A percentile compares a stretch with the other conserved stretches of the same genome.
Evolutionary conservation across 2,113 vertebrate genomes (phyloP).

Genomic region (Speoplatyrhinus poulsoni): DNA sequence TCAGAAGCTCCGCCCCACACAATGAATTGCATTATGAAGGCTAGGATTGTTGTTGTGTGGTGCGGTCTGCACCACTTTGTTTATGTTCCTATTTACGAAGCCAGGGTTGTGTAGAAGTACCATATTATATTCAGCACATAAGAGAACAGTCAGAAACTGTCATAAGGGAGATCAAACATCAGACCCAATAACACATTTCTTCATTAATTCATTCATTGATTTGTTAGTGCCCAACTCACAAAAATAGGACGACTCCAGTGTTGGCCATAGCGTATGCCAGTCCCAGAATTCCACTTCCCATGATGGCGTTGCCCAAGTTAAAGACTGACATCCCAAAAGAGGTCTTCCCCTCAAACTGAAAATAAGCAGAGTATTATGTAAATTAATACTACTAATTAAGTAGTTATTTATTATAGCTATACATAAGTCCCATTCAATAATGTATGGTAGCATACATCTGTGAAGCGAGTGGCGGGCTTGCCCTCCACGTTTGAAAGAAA

Average conservation of each 20-base stretch:
- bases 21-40: too few species aligned
- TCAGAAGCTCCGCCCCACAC: too few species aligned
- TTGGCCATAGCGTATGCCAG: conserved; percentile 97
- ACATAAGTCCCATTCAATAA: neutral
- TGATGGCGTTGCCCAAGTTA: conserved; percentile 98
- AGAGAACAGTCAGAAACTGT: neutral
- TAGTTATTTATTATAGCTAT: neutral
- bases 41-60: too few species aligned
- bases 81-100: too few species aligned
- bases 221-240: conserved; percentile 80
- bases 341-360: conserved; percentile 95
- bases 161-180: neutral
- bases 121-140: too few species aligned
- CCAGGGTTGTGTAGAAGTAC: too few species aligned
- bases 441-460: conserved; percentile 74
- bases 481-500: conserved; percentile 80
- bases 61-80: too few species aligned
- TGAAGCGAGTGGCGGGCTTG: conserved; percentile 90
- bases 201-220: neutral
- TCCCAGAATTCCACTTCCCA: conserved; percentile 97
- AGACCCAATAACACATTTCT: neutral
- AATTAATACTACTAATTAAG: neutral
- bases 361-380: neutral
- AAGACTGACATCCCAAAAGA: conserved; percentile 98
- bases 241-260: conserved; percentile 91